Base-by-base conservation (phyloP, 2,113 vertebrate genomes). In the Anguilla japonica region DNA sequence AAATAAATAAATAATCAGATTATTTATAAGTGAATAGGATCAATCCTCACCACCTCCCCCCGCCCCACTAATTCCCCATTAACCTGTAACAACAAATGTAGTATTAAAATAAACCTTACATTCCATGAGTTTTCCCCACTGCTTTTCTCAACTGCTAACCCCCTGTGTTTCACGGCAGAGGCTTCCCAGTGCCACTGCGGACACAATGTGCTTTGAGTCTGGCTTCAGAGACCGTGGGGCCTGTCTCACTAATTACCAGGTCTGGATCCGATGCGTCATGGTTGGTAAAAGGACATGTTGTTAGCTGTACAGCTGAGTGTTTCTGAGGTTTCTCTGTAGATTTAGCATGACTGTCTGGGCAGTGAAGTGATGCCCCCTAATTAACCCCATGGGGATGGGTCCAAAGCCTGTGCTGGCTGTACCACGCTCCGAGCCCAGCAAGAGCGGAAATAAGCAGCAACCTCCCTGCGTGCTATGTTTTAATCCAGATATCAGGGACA, bases 161-260 rank as follows among this genome's bases (percentile, higher is more conserved):
- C n/a, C 71, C 71, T 75, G n/a, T 9, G n/a, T n/a, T 34, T 34
- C 26, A 1, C n/a, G 11, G 71, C 11, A 75, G 71, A 34, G n/a
- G 2, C 13, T 75, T 34, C n/a, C 71, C 11, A 13, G 41, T 53
- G 43, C 43, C 81, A 22, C 81, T 53, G 26, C n/a, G 46, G 41
- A 46, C 41, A 50, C 8, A 34, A 34, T 43, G 43, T 40, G 46
- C 81, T 50, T 82, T 82, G 41, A 50, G 41, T 82, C 41, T 9
- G 81, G 11, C 41, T 50, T 82, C 41, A 8, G 41, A n/a, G 41
- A 41, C 41, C 46, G 81, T 29, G 13, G 22, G 22, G 40, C 26
- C 83, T 67, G 83, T 84, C 67, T 41, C 41, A 9, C 71, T 84
- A 84, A 84, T 84, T 75, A 84, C 83, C 26, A n/a, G 60, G 83